Conservation (phyloP, 2,888 invertebrate species). For the Chalcis sispes region DNA sequence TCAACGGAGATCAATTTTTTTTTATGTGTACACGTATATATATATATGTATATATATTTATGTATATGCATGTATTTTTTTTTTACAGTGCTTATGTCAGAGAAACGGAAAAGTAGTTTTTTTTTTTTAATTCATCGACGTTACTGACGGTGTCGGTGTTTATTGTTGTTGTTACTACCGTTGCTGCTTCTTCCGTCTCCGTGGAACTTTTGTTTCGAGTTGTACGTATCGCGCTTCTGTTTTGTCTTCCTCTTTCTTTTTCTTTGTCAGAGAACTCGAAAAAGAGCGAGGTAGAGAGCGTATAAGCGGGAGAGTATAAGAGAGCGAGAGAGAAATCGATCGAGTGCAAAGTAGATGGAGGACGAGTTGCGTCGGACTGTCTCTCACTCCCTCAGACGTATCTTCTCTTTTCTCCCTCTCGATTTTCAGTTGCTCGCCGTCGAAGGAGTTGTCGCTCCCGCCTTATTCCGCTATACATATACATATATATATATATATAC, state of each 20-base stretch:
- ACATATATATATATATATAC: no score
- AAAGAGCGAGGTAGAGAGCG: no score
- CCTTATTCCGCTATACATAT: no score
- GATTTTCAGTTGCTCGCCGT: not conserved
- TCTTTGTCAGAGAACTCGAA: conserved; percentile 24
- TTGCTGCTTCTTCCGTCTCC: no score
- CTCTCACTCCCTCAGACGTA: not conserved
- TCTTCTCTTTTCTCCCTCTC: conserved; percentile 36
- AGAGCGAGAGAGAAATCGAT: conserved; percentile 41
- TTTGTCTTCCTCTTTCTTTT: not conserved
- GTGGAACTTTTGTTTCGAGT: no score
- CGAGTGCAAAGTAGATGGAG: conserved; percentile 51
- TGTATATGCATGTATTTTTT: not conserved
- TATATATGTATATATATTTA: conserved; percentile 4
- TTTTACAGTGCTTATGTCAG: not conserved
- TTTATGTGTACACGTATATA: no score
- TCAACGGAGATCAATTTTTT: not conserved
- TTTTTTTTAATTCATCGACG: no score
- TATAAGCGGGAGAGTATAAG: conserved; percentile 22
- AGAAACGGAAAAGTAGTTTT: not conserved
- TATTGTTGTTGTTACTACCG: no score
- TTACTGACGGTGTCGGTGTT: no score
- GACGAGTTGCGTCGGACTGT: conserved; percentile 51
- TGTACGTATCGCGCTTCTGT: no score
- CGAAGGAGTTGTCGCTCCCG: not conserved